Percentiles rank a stretch among this genome's conserved stretches.
These are phyloP conservation scores for Andinoacara biseriatus DNA, from an alignment of 2,113 vertebrate species.

Conservation along the genomic window DNA sequence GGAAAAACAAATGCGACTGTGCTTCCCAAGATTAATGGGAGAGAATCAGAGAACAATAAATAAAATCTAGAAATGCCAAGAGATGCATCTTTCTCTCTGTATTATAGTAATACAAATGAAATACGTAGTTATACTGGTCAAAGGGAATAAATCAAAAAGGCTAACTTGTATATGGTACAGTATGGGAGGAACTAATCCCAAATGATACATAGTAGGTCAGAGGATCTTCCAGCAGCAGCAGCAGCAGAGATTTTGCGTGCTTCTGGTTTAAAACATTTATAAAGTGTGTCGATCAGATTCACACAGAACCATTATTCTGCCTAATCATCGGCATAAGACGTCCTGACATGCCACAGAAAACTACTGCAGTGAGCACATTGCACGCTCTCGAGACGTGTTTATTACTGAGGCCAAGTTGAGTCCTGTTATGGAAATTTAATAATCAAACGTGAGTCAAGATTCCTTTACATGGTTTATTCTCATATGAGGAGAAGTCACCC, in stretches of 20 bases:
- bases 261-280: constrained; percentile 43
- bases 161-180: neutral
- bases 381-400: constrained; percentile 28
- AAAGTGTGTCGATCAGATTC: neutral
- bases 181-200: constrained; percentile 28
- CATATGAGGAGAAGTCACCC: no score
- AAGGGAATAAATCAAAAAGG: neutral
- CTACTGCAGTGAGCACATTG: neutral
- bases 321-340: neutral
- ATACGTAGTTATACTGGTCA: neutral
- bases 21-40: neutral
- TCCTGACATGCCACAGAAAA: neutral
- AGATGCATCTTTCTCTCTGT: neutral
- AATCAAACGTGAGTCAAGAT: no score
- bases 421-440: neutral
- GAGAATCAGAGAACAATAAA: neutral
- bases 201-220: neutral
- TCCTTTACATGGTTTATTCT: no score
- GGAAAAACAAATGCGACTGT: constrained; percentile 5
- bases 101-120: neutral
- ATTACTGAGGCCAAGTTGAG: constrained; percentile 18
- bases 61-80: constrained; percentile 1
- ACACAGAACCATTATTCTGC: neutral
- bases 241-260: neutral
- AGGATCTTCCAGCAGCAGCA: constrained; percentile 4